A percentile compares a stretch with the other conserved stretches of the same genome.
Evolutionary conservation across 2,113 vertebrate species (phyloP).

Genomic region (Catharus bicknelli): DNA sequence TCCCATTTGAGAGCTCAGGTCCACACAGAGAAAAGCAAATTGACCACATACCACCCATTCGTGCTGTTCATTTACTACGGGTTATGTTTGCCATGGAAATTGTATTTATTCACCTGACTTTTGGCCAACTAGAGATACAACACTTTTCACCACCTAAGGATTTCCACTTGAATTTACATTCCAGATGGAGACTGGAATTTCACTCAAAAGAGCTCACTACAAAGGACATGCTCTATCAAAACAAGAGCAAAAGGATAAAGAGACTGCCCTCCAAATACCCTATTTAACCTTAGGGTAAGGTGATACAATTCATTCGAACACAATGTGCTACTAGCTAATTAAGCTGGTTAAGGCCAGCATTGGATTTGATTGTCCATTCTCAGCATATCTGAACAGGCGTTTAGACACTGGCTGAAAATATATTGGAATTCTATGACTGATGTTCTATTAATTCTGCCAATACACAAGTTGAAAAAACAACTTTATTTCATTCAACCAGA

Average conservation of each 20-base stretch:
- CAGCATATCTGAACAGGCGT: not conserved
- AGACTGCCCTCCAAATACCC: not conserved
- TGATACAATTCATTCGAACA: not conserved
- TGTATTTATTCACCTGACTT: constrained; percentile 35
- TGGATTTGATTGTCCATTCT: not conserved
- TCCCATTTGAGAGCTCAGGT: not conserved
- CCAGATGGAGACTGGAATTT: constrained; percentile 3
- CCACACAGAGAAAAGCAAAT: not conserved
- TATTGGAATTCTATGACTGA: not conserved
- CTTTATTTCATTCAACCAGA: not conserved
- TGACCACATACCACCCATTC: not conserved
- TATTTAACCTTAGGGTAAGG: not conserved
- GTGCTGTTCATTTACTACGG: not conserved
- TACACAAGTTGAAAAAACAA: not conserved
- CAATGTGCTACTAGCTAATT: not conserved
- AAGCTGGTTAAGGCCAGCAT: not conserved
- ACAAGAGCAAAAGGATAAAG: not conserved
- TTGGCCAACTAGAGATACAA: not conserved
- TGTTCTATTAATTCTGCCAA: constrained; percentile 27
- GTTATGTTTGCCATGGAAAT: constrained; percentile 19
- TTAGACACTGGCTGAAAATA: not conserved
- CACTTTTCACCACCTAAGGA: constrained; percentile 17
- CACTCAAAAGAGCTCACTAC: not conserved
- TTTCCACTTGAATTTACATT: constrained; percentile 14
- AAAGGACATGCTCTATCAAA: constrained; percentile 3